phyloP scores from a whole-genome alignment of 2,113 vertebrate genomes.

The Manacus vitellinus region DNA sequence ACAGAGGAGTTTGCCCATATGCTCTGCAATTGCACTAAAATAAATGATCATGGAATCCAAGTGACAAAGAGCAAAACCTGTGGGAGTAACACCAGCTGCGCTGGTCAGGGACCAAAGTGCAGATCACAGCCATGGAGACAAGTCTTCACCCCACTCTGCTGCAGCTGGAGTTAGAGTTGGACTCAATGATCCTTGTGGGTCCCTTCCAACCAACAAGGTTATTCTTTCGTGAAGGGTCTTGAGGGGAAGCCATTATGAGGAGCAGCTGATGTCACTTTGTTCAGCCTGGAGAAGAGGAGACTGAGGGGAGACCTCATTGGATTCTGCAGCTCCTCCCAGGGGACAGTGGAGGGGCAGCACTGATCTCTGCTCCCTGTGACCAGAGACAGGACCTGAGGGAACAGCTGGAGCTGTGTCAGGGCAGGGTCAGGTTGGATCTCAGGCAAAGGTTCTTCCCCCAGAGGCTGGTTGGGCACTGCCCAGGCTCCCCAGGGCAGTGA shows the following conservation, averaged over 20 bases:
- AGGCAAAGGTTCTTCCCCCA: background rate
- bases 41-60: background rate
- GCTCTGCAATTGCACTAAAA: background rate
- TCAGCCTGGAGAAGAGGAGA: background rate
- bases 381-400: background rate
- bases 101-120: background rate
- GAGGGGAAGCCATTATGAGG: background rate
- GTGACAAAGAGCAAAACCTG: background rate
- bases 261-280: background rate
- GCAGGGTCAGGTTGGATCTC: background rate
- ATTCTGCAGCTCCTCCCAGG: background rate
- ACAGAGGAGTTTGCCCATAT: background rate
- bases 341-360: background rate
- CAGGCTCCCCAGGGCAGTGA: background rate
- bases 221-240: background rate
- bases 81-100: background rate
- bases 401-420: background rate
- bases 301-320: background rate
- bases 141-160: background rate
- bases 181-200: background rate
- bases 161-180: background rate
- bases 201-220: background rate
- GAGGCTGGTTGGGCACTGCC: background rate
- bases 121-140: background rate
- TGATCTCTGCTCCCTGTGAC: accelerated